phyloP scores from a whole-genome alignment of 2,113 vertebrate species.

The Athene noctua region DNA sequence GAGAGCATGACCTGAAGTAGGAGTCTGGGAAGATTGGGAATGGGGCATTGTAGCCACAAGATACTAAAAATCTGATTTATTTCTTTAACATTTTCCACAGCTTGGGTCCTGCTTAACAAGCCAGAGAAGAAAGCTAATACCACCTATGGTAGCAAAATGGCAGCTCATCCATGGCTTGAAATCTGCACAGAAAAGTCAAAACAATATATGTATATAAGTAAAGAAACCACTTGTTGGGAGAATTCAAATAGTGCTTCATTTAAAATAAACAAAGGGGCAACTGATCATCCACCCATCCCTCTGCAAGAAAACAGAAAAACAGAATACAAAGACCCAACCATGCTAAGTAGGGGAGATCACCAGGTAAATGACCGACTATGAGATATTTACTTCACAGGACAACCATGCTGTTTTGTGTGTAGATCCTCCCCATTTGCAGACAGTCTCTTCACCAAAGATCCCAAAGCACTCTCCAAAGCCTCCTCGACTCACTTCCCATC shows the following conservation, averaged over 20 bases:
- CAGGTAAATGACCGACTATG: neutral
- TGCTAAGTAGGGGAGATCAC: neutral
- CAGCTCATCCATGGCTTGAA: neutral
- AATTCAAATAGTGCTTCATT: neutral
- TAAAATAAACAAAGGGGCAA: neutral
- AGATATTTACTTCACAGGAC: neutral
- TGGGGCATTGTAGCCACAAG: neutral
- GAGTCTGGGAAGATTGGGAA: neutral
- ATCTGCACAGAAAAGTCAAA: neutral
- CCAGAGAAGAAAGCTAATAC: neutral
- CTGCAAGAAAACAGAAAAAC: neutral
- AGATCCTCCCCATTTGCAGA: neutral
- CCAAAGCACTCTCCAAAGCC: neutral
- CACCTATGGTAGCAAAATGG: rapidly evolving
- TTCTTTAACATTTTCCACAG: neutral
- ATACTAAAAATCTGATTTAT: neutral
- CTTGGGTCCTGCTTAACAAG: neutral
- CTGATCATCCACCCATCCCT: neutral
- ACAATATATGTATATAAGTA: neutral
- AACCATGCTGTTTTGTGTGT: neutral
- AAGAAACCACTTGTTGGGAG: neutral
- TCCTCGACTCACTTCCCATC: neutral
- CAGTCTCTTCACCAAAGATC: neutral
- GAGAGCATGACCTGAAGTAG: neutral
- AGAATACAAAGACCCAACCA: neutral